Evolutionary conservation across 2,113 vertebrate species (phyloP).

Genomic region (Cochlearius cochlearius): DNA sequence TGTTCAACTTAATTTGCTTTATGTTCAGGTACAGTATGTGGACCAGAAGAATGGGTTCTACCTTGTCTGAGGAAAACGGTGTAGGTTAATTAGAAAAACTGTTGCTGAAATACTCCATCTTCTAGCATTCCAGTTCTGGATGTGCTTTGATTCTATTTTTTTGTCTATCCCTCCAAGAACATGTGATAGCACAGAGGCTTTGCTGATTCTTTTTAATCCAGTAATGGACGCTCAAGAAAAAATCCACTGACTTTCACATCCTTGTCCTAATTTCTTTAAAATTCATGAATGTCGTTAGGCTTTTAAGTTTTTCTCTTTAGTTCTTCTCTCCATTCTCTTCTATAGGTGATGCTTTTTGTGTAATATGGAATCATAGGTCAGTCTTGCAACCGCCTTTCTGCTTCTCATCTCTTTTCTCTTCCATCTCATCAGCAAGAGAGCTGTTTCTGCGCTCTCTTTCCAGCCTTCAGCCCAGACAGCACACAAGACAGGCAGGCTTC

Average conservation of each 20-base stretch:
- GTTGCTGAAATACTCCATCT: neutral
- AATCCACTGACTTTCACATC: neutral
- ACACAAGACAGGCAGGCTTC: neutral
- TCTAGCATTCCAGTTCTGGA: neutral
- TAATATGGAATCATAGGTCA: neutral
- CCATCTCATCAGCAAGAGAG: neutral
- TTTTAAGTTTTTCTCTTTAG: neutral
- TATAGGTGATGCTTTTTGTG: neutral
- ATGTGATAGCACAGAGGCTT: neutral
- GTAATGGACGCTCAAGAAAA: neutral
- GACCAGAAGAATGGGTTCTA: neutral
- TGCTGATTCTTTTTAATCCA: neutral
- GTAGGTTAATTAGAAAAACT: neutral
- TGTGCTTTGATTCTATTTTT: neutral
- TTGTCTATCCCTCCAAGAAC: neutral
- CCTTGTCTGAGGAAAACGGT: neutral
- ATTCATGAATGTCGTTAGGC: neutral
- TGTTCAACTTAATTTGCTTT: conserved; percentile 96
- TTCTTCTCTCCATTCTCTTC: neutral
- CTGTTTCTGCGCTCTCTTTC: neutral
- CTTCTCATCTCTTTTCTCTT: neutral
- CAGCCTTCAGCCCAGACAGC: neutral
- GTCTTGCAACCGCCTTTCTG: neutral
- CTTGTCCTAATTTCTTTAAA: neutral
- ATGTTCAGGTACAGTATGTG: conserved; percentile 86